A percentile compares a stretch with the other conserved stretches of the same genome.
These are phyloP conservation scores for Nesoenas mayeri DNA, from an alignment of 2,113 vertebrate genomes.

Conservation along the genomic window DNA sequence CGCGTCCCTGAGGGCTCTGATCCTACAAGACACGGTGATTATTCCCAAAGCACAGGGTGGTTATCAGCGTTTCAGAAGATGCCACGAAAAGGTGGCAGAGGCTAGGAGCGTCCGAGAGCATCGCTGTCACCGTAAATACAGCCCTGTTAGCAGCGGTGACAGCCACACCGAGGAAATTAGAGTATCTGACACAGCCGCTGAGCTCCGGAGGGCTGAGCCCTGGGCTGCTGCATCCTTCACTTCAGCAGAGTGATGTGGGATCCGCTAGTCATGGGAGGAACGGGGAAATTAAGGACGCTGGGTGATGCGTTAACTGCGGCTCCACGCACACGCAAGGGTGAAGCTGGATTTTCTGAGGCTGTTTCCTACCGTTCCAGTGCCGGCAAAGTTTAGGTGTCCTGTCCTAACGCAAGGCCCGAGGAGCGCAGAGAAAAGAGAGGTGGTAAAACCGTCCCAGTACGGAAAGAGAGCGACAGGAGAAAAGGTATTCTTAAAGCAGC, in stretches of 20 bases:
- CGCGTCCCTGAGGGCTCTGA: background rate
- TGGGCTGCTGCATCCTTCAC: background rate
- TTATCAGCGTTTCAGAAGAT: background rate
- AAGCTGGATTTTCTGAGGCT: background rate
- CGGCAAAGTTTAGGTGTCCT: background rate
- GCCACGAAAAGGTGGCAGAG: background rate
- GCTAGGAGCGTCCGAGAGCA: background rate
- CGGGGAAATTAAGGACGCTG: too few relatives aligned
- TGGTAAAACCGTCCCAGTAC: background rate
- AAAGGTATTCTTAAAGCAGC: background rate
- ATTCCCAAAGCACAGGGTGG: background rate
- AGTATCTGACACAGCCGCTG: background rate
- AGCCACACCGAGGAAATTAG: background rate
- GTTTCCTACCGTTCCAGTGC: rapidly evolving
- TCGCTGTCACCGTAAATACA: background rate
- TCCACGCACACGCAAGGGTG: background rate
- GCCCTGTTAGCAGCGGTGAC: rapidly evolving
- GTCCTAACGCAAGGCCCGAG: background rate
- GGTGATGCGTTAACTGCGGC: background rate
- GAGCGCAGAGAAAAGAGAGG: background rate
- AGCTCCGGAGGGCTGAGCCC: background rate
- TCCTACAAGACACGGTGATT: background rate
- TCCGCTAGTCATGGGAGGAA: too few relatives aligned
- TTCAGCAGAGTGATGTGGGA: background rate
- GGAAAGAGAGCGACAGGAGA: background rate